Base-by-base conservation (phyloP, 2,113 vertebrate species). In the Cavia aperea region DNA sequence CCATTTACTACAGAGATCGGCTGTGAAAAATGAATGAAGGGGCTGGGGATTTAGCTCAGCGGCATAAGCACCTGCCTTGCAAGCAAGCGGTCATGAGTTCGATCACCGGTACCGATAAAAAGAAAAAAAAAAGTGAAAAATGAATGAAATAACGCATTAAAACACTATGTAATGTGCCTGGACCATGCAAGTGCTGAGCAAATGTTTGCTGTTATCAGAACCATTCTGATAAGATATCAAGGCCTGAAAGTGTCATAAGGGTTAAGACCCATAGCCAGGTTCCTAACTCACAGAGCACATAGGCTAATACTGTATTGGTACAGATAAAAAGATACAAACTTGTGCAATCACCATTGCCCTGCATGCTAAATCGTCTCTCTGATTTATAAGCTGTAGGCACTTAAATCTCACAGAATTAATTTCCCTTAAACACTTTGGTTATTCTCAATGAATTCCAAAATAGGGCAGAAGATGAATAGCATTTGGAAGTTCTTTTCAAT, bases 331-430 rank as follows among this genome's bases (percentile, higher is more conserved):
- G 78, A 88, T 49, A 26, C 19, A 90, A 43, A 21, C 49, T 14
- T 68, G 7, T 49, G 36, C 63, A 1, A 9, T 23, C 68, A 82
- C 23, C 0, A 10, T 24, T 54, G 24, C 29, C 23, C 56, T 39
- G 26, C 16, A 14, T 49, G 54, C 46, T 86, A 68, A 83, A 79
- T 60, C 31, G 26, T 58, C 70, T 62, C 56, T 54, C 72, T 85
- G 43, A 83, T 65, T 83, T 87, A 90, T 60, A 85, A 86, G 60
- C 75, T 81, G 73, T 62, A 73, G 72, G 75, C 70, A 86, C 87
- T 96, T 95, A 92, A 95, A 63, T 66, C 13, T 49, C 46, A 82
- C 1, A 65, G 81, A 93, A 94, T 91, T 92, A 81, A 81, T 94
- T 88, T 93, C 33, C 81, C 62, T 85, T 36, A 95, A 91, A 87